Conservation (phyloP, 2,113 vertebrate genomes). For the Rhegmatorhina hoffmannsi region DNA sequence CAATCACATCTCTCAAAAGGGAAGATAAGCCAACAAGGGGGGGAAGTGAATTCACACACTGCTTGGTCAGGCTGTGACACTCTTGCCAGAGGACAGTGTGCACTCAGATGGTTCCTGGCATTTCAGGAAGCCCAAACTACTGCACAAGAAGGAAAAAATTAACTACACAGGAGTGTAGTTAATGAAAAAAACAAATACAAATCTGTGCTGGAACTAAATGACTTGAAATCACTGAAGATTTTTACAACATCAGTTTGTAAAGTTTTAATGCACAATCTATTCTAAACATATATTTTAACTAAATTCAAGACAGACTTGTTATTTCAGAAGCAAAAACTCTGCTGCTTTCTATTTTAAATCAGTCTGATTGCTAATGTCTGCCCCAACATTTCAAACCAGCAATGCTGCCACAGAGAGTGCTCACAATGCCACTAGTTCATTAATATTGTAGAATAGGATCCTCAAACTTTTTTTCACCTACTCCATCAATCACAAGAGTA, state of each 20-base stretch:
- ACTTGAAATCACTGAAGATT: neutral
- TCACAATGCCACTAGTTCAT: neutral
- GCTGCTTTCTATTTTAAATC: neutral
- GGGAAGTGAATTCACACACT: neutral
- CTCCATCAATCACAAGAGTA: neutral
- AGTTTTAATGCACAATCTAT: neutral
- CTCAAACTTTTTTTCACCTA: neutral
- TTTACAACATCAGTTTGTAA: neutral
- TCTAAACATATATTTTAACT: neutral
- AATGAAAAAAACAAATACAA: neutral
- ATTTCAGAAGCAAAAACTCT: neutral
- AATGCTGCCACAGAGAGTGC: neutral
- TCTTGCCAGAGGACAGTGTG: neutral
- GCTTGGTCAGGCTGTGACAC: neutral
- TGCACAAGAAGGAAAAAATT: neutral
- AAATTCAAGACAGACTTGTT: neutral
- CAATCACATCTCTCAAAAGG: neutral
- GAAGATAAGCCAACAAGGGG: neutral
- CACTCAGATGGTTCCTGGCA: neutral
- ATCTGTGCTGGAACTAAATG: neutral
- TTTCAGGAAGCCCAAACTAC: neutral
- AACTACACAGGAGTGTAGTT: neutral
- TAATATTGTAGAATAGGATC: neutral
- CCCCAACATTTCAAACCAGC: neutral
- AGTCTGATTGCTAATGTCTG: neutral